phyloP scores from a whole-genome alignment of 2,797 vertebrate species.

The Myripristis jacobus region DNA sequence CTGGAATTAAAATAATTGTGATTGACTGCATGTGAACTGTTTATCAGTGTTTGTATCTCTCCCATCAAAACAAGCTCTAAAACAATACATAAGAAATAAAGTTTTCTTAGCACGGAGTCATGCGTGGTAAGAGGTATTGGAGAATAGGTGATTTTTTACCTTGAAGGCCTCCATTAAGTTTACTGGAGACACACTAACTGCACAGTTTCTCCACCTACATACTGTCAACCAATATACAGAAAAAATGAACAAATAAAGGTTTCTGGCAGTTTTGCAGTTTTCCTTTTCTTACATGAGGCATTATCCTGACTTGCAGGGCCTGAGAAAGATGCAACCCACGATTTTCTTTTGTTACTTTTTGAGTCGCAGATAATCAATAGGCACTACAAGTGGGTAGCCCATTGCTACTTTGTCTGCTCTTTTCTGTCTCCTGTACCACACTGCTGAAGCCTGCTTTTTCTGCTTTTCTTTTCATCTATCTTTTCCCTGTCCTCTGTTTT shows the following conservation, averaged over 20 bases:
- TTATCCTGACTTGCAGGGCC: slow-evolving; percentile 16
- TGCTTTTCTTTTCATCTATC: slow-evolving; percentile 13
- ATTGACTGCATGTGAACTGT: neutral
- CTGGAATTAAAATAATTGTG: neutral
- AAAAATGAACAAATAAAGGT: slow-evolving; percentile 37
- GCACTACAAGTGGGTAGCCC: slow-evolving; percentile 47
- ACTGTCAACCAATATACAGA: slow-evolving; percentile 40
- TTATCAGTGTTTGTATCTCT: neutral
- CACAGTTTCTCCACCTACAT: slow-evolving; percentile 36
- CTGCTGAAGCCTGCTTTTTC: slow-evolving; percentile 30
- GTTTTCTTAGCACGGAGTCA: neutral
- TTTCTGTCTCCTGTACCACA: slow-evolving; percentile 27
- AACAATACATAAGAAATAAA: neutral
- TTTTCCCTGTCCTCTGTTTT: slow-evolving; percentile 4
- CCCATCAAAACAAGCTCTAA: neutral
- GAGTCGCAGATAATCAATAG: slow-evolving; percentile 69
- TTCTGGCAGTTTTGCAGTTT: slow-evolving; percentile 27
- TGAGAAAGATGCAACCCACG: slow-evolving; percentile 45
- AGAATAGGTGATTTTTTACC: slow-evolving; percentile 13
- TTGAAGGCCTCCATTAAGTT: slow-evolving; percentile 33
- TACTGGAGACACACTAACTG: slow-evolving; percentile 21
- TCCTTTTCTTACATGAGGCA: slow-evolving; percentile 32
- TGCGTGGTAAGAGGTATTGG: slow-evolving; percentile 2
- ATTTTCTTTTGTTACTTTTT: slow-evolving; percentile 28
- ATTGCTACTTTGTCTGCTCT: slow-evolving; percentile 51